Percentiles rank a stretch among this genome's conserved stretches.
Conservation (phyloP, 2,888 invertebrate genomes). For the Morpho helenor region DNA sequence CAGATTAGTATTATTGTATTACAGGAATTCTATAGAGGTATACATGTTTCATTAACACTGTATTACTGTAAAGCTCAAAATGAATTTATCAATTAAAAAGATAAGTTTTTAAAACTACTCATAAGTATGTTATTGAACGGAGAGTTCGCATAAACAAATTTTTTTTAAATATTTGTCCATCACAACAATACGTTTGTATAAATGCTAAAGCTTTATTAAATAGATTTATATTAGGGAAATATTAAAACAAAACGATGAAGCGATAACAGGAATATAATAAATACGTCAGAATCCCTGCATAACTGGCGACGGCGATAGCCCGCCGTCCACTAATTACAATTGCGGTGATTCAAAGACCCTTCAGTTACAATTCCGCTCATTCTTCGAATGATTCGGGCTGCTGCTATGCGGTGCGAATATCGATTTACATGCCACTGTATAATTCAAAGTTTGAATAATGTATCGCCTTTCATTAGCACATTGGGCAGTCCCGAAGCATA, state of each 20-base stretch:
- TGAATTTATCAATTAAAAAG: too few species aligned
- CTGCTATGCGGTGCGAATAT: constrained; percentile 75
- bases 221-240: neutral
- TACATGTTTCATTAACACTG: too few species aligned
- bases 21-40: too few species aligned
- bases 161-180: too few species aligned
- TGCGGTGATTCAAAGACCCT: constrained; percentile 32
- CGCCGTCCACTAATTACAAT: constrained; percentile 30
- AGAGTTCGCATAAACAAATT: too few species aligned
- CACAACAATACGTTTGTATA: too few species aligned
- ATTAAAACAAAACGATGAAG: constrained; percentile 8
- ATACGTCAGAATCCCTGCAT: constrained; percentile 26
- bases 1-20: too few species aligned
- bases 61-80: too few species aligned
- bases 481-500: constrained; percentile 71
- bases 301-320: constrained; percentile 22
- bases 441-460: constrained; percentile 78
- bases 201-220: too few species aligned
- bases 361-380: constrained; percentile 41
- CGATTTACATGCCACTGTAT: constrained; percentile 78
- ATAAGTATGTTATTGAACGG: too few species aligned
- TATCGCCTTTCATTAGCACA: constrained; percentile 79
- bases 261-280: constrained; percentile 24
- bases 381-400: constrained; percentile 59
- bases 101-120: too few species aligned